Conservation (phyloP, 1,140 invertebrate genomes). For the Sarcophaga bullata region DNA sequence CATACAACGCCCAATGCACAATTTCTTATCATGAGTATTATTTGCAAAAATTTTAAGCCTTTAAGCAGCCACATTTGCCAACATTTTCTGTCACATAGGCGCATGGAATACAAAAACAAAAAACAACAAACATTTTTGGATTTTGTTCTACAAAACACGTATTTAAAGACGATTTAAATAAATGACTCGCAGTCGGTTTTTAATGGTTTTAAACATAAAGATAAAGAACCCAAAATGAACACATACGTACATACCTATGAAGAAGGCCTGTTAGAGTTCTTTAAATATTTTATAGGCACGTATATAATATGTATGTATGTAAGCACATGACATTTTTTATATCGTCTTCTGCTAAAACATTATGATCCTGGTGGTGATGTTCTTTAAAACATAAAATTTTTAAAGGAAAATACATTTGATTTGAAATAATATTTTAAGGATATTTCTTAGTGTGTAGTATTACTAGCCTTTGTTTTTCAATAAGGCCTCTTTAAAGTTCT, state of each 20-base stretch:
- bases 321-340: not conserved
- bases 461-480: too few relatives aligned
- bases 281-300: not conserved
- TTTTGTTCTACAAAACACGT: constrained; percentile 9
- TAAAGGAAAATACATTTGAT: too few relatives aligned
- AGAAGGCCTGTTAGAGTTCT: not conserved
- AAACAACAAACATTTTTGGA: not conserved
- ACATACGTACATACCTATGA: not conserved
- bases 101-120: too few relatives aligned
- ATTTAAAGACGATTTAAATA: constrained; percentile 19
- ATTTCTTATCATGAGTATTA: too few relatives aligned
- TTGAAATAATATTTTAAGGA: too few relatives aligned
- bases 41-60: constrained; percentile 11
- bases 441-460: too few relatives aligned
- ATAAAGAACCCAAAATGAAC: not conserved
- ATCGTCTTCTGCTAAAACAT: too few relatives aligned
- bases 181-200: constrained; percentile 7
- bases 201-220: constrained; percentile 18
- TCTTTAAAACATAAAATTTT: too few relatives aligned
- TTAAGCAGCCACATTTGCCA: not conserved
- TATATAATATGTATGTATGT: not conserved
- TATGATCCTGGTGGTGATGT: too few relatives aligned
- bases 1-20: too few relatives aligned
- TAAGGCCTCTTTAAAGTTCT: too few relatives aligned
- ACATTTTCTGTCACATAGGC: not conserved